Conservation (phyloP, 1,140 invertebrate genomes). For the Aphelinus atriplicis region DNA sequence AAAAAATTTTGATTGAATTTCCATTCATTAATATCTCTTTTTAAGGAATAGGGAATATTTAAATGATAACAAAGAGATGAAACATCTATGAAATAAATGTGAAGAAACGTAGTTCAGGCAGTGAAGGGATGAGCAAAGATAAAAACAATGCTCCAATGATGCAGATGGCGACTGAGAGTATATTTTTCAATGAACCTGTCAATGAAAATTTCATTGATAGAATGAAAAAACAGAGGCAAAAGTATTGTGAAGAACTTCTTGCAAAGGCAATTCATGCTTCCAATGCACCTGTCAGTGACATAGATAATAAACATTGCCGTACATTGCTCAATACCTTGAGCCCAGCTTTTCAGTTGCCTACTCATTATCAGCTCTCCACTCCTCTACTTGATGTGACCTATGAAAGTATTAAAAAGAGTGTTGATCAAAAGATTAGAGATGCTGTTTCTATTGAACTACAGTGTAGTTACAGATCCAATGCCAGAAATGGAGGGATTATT, state of each 20-base stretch:
- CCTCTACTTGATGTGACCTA: conserved; percentile 40
- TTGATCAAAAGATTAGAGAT: conserved; percentile 41
- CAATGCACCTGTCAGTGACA: conserved; percentile 38
- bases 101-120: conserved; percentile 30
- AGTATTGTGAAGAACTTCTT: conserved; percentile 38
- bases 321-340: conserved; percentile 41
- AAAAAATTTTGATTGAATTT: no score
- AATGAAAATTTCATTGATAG: conserved; percentile 37
- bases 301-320: conserved; percentile 42
- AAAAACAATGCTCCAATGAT: conserved; percentile 27
- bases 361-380: conserved; percentile 42
- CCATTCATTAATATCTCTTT: no score
- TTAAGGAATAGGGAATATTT: no score
- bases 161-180: conserved; percentile 9
- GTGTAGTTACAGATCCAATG: conserved; percentile 54
- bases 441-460: conserved; percentile 43
- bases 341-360: conserved; percentile 42
- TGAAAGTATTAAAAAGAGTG: conserved; percentile 34
- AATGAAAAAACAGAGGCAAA: conserved; percentile 38
- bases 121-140: conserved; percentile 28
- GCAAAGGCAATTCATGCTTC: conserved; percentile 45
- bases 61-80: no score
- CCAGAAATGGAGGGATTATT: conserved; percentile 48
- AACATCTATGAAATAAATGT: conserved; percentile 11
- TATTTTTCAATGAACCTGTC: conserved; percentile 20